Base-by-base conservation (phyloP, 2,888 invertebrate species). In the Ectemnius continuus region DNA sequence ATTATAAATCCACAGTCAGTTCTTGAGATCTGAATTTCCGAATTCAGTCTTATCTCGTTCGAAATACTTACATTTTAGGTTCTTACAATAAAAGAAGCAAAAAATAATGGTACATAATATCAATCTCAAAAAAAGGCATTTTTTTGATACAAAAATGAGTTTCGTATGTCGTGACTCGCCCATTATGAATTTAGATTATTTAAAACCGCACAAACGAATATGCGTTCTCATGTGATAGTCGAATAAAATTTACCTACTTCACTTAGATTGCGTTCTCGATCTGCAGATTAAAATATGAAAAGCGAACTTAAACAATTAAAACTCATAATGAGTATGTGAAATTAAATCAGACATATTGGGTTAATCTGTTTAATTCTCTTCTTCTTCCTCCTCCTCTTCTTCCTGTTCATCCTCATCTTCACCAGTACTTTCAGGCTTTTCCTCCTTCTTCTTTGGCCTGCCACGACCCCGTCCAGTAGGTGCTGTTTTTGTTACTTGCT, bases 321-420 rank as follows among this genome's bases (percentile, higher is more conserved):
- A 70, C 67, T 58, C 63, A 48, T 61, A 16, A 57, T 59, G 4
- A 45, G 18, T 72, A 47, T 61, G 75, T 80, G 18, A 77, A 82
- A 80, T 72, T 73, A 78, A 71, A 67, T 72, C 67, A 78, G 72
- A 70, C 70, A 66, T 67, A 70, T 71, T 75, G 68, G 72, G 71
- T 73, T 73, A 61, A 65, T 68, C 70, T 70, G 62, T 82, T 84
- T 67, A 84, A 70, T 78, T 86, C 56, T 91, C 89, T 63, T 90
- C 90, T 45, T 90, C 90, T 62, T 90, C 90, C 23, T 91, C 90
- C 28, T 91, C 91, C 61, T 91, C 91, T 61, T 91, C 90, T 60
- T 91, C 91, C 58, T 89, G 89, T 66, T 91, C 90, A 46, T 91
- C 90, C 52, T 91, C 91, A 47, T 91, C 91, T 60, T 91, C 91